Conservation (phyloP, 2,888 invertebrate species). For the Mythimna loreyi region DNA sequence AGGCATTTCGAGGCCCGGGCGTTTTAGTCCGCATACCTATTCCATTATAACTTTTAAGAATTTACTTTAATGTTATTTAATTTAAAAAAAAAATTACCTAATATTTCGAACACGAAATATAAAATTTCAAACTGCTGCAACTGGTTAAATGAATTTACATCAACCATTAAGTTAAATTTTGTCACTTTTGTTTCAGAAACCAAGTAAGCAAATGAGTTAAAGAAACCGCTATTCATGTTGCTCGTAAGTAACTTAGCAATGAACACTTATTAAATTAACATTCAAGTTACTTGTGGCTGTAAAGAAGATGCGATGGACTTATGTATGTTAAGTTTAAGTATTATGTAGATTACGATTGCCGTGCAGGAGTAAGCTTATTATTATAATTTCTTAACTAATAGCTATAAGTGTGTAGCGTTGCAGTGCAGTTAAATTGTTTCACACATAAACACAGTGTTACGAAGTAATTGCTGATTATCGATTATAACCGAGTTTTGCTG, state of each 20-base stretch:
- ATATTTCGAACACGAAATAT: not conserved
- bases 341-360: constrained; percentile 62
- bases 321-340: constrained; percentile 64
- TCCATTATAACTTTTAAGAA: constrained; percentile 39
- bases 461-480: constrained; percentile 49
- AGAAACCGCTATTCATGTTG: constrained; percentile 3
- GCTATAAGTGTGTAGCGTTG: constrained; percentile 48
- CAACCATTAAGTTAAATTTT: not conserved
- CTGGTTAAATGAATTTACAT: not conserved
- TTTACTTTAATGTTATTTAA: constrained; percentile 4
- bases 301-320: constrained; percentile 49
- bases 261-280: constrained; percentile 22
- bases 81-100: constrained; percentile 4
- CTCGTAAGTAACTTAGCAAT: constrained; percentile 4
- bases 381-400: constrained; percentile 47
- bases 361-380: constrained; percentile 56
- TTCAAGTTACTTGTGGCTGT: constrained; percentile 58
- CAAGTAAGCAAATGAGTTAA: not conserved
- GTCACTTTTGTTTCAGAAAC: not conserved
- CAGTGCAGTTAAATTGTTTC: constrained; percentile 60
- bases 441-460: constrained; percentile 27
- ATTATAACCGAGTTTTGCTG: constrained; percentile 50
- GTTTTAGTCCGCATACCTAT: constrained; percentile 50
- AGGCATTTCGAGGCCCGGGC: constrained; percentile 45
- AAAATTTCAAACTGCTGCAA: not conserved